Percentiles rank a stretch among this genome's conserved stretches.
Evolutionary conservation across 2,113 vertebrate genomes (phyloP).

Genomic region (Lathamus discolor): DNA sequence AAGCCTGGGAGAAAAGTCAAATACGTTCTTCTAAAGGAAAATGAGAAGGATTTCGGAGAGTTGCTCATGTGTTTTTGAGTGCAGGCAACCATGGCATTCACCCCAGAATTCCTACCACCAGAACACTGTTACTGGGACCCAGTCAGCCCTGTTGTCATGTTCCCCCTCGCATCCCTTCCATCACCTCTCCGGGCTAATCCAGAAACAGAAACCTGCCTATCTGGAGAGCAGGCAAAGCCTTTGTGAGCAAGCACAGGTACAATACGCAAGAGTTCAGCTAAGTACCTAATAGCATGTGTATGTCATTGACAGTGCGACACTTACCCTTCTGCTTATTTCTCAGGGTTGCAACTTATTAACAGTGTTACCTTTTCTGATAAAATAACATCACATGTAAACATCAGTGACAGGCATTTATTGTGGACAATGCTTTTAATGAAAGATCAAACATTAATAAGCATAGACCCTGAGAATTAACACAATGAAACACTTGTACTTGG

Average conservation of each 20-base stretch:
- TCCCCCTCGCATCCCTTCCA: background rate
- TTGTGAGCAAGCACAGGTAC: background rate
- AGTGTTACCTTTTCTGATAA: background rate
- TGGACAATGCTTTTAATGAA: constrained; percentile 43
- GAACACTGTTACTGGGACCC: background rate
- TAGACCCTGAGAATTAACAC: constrained; percentile 72
- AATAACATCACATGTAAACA: constrained; percentile 50
- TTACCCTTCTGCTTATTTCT: constrained; percentile 34
- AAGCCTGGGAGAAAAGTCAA: background rate
- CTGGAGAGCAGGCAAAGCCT: background rate
- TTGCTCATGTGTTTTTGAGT: background rate
- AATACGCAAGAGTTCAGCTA: background rate
- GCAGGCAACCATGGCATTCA: background rate
- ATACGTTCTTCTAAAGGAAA: background rate
- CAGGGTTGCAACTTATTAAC: constrained; percentile 17
- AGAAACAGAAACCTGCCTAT: background rate
- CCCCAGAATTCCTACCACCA: background rate
- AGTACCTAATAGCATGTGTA: background rate
- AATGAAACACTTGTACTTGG: constrained; percentile 69
- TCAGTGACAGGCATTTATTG: constrained; percentile 64
- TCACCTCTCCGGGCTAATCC: background rate
- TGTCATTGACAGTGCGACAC: background rate
- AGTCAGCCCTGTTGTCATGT: background rate
- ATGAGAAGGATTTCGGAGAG: background rate
- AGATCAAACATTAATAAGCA: constrained; percentile 71